A percentile compares a stretch with the other conserved stretches of the same genome.
These are phyloP conservation scores for Dasypolia templi DNA, from an alignment of 2,888 invertebrate genomes.

Conservation along the genomic window DNA sequence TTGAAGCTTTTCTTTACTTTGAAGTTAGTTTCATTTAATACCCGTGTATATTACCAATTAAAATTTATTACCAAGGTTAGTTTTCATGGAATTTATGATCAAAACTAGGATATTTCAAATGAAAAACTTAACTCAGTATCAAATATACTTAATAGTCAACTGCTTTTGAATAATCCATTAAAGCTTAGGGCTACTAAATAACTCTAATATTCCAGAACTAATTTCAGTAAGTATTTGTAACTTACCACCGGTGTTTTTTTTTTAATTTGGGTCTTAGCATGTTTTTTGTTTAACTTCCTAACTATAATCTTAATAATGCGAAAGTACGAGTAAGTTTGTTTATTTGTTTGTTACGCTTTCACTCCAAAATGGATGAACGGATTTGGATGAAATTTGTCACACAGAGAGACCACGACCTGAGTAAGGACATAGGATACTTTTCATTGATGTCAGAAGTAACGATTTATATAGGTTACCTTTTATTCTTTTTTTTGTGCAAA, in stretches of 20 bases:
- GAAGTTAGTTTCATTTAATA: constrained; percentile 16
- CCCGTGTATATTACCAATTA: constrained; percentile 5
- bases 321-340: too few relatives aligned
- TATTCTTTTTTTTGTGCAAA: too few relatives aligned
- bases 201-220: not conserved
- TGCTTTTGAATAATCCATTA: not conserved
- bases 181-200: too few relatives aligned
- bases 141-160: not conserved
- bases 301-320: too few relatives aligned
- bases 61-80: too few relatives aligned
- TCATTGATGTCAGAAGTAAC: not conserved
- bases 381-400: too few relatives aligned
- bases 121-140: not conserved
- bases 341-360: too few relatives aligned
- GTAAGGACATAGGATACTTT: too few relatives aligned
- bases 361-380: too few relatives aligned
- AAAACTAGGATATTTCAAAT: not conserved
- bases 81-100: too few relatives aligned
- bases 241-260: not conserved
- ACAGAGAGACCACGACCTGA: too few relatives aligned
- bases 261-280: not conserved
- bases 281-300: not conserved
- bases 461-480: not conserved
- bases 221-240: not conserved
- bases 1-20: constrained; percentile 27